phyloP scores from a whole-genome alignment of 2,113 vertebrate genomes.

The Scopus umbretta region DNA sequence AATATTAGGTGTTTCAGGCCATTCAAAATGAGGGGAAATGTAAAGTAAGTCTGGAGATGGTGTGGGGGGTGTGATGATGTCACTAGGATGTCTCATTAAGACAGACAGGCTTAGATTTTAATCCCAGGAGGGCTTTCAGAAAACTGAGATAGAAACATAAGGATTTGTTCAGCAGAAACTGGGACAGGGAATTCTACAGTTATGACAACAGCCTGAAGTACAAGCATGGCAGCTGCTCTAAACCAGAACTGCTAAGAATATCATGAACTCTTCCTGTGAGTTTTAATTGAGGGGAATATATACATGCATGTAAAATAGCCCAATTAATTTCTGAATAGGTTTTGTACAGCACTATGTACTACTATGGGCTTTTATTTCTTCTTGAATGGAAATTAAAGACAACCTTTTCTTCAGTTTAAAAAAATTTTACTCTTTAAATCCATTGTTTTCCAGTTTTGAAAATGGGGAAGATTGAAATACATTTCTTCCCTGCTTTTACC shows the following conservation, averaged over 20 bases:
- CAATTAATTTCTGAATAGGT: background rate
- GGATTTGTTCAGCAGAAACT: constrained; percentile 1
- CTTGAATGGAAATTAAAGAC: background rate
- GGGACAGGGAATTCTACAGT: constrained; percentile 13
- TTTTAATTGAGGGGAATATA: background rate
- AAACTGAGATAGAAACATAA: background rate
- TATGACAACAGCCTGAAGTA: background rate
- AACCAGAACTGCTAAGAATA: background rate
- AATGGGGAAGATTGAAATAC: background rate
- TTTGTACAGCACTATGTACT: background rate
- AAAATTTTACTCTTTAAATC: background rate
- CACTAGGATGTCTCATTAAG: background rate
- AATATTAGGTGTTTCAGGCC: background rate
- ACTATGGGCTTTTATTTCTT: background rate
- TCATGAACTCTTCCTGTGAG: background rate
- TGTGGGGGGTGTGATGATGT: background rate
- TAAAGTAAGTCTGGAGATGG: background rate
- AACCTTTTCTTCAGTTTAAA: background rate
- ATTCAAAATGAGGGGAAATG: background rate
- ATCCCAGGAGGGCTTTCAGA: background rate
- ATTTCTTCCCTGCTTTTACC: background rate
- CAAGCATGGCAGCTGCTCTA: background rate
- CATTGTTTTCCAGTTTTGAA: background rate
- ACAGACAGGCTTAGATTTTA: background rate
- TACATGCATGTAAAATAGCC: background rate